Evolutionary conservation across 2,113 vertebrate species (phyloP), one percentile per base, ranked within the genome.

Genomic region (Zootoca vivipara): DNA sequence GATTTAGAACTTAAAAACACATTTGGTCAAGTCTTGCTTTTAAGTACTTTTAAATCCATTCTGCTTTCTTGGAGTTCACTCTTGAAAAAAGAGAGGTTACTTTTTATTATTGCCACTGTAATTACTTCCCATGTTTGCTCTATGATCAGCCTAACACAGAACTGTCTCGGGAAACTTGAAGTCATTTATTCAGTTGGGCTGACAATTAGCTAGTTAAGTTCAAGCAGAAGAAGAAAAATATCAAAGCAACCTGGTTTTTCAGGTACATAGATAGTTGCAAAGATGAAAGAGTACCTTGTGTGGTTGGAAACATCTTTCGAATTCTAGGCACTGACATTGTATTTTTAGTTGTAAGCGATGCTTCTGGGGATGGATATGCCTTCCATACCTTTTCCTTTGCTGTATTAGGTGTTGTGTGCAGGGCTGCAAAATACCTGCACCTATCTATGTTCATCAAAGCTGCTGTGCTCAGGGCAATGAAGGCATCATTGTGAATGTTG

Each of bases 141-240:
- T 82, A 69, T 74, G 78, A 82, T 75, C 58, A 46, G 56, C 12
- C 13, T n/a, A 74, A 64, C 38, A 75, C 75, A 72, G 56, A 82
- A 46, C 82, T 87, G 65, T 33, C 28, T 38, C 40, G 46, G 72
- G 46, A 52, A 52, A 52, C 46, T 52, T 52, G 46, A 52, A 52
- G 10, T 52, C 46, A 52, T 52, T 10, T 52, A 52, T 52, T 52
- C 46, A 75, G 35, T 65, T 69, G 42, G 12, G 40, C 70, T 82
- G 72, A 75, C 56, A 74, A 75, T 87, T 82, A 75, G 70, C 20
- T 40, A 30, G 70, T 74, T 82, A 82, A 82, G 40, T 46, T 82
- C 35, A n/a, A 64, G 10, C 69, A 74, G 46, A 16, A 40, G 16
- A 35, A 13, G 40, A 0, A 1, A 26, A 28, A 56, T 46, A 30